Conservation (phyloP, 2,797 vertebrate species). For the Allobates femoralis region DNA sequence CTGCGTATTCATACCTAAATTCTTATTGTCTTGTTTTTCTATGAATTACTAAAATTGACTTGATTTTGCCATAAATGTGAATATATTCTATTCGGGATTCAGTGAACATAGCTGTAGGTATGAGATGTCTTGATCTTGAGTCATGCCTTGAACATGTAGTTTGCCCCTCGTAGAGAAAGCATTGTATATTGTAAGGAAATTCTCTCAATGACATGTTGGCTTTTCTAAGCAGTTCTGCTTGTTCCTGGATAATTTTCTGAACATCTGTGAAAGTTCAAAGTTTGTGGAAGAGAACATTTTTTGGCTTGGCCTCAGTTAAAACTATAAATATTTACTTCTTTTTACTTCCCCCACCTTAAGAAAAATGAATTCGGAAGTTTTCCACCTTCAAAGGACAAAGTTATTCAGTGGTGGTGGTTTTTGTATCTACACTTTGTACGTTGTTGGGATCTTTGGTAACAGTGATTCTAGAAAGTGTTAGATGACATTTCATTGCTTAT, state of each 20-base stretch:
- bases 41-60: background rate
- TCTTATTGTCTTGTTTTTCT: background rate
- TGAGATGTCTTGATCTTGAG: background rate
- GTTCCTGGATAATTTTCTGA: conserved; percentile 46
- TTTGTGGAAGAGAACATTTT: conserved; percentile 50
- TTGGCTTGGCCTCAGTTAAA: conserved; percentile 22
- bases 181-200: conserved; percentile 38
- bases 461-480: background rate
- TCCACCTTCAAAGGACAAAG: background rate
- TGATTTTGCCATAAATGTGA: background rate
- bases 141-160: conserved; percentile 17
- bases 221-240: conserved; percentile 35
- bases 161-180: conserved; percentile 17
- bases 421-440: background rate
- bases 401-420: background rate
- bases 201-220: conserved; percentile 45
- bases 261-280: conserved; percentile 52
- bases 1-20: too few species aligned
- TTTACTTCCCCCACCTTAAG: conserved; percentile 17
- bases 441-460: background rate
- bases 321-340: conserved; percentile 55
- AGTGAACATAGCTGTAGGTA: background rate
- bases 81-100: background rate
- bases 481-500: background rate
- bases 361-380: background rate